Conservation (phyloP, 2,888 invertebrate species). For the Congeria kusceri region DNA sequence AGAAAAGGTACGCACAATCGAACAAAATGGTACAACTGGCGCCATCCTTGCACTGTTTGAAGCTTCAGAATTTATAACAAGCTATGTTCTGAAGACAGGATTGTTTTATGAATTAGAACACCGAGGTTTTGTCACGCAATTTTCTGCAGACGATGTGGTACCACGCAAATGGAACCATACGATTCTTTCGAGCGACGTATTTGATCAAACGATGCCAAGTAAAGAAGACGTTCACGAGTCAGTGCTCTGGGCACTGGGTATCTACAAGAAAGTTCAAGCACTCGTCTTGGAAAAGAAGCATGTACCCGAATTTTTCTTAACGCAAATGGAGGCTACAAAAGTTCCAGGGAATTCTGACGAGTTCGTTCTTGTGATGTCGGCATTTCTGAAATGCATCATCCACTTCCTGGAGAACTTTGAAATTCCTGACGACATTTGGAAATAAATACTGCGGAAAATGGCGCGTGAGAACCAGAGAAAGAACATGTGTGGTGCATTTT, state of each 20-base stretch:
- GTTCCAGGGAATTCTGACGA: neutral
- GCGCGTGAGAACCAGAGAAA: too few species aligned
- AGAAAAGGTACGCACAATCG: neutral
- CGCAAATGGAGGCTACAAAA: constrained; percentile 27
- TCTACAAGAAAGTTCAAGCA: constrained; percentile 18
- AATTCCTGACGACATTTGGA: constrained; percentile 13
- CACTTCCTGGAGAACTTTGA: constrained; percentile 29
- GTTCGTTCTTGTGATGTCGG: constrained; percentile 12
- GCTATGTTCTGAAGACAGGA: constrained; percentile 30
- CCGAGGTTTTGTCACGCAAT: constrained; percentile 4
- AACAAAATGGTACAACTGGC: neutral
- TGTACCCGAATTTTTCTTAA: constrained; percentile 29
- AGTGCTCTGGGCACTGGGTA: constrained; percentile 15
- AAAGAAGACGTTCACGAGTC: constrained; percentile 10
- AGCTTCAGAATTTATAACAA: constrained; percentile 23
- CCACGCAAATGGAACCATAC: constrained; percentile 9
- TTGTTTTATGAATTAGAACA: constrained; percentile 30
- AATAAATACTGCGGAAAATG: too few species aligned
- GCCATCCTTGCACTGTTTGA: neutral
- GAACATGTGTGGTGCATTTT: too few species aligned
- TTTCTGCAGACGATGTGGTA: neutral
- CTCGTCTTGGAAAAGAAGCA: constrained; percentile 4
- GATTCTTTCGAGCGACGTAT: neutral
- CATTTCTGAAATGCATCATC: constrained; percentile 26
- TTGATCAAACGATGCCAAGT: neutral